Evolutionary conservation across 2,888 invertebrate species (phyloP), one percentile per base, ranked within the genome.

Genomic region (Lypha dubia): DNA sequence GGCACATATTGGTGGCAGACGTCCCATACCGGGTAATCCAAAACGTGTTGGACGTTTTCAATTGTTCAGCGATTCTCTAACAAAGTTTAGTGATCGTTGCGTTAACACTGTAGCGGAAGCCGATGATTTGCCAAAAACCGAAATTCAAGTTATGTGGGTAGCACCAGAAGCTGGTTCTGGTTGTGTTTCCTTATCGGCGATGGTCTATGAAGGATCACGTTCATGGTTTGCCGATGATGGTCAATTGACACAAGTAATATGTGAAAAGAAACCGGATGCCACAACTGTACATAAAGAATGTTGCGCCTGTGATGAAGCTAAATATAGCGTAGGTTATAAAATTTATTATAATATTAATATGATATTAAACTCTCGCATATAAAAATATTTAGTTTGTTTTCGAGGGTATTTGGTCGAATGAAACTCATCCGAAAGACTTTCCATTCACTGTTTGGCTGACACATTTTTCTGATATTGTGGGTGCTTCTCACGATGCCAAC

Each of bases 381-480:
- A n/a, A n/a, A n/a, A n/a, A n/a, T 6, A 20, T 20, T 7, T 62
- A 96, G 96, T 93, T 96, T 91, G 94, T 94, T 91, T 99, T 96
- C 91, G 96, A 98, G 92, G 99, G 99, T 0, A 94, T 98, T 74
- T 99, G 99, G 99, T 98, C 98, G 0, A 95, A 96, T 87, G 95
- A 96, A 89, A 98, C 98, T 0, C 99, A 99, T 92, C 99, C 99
- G 0, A 98, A 97, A 92, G 96, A 99, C 92, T 99, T 97, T 92
- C 99, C 99, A 0, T 94, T 94, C 89, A 96, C 97, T 51, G 93
- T 96, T 85, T 98, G 97, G 96, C 92, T 98, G 84, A 97, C 98
- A 0, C 98, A 99, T 92, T 99, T 99, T 93, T 98, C 98, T 0
- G 99, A 99, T 92, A 95, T 99, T 15, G 97, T 99, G 88, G 98